Conservation (phyloP, 2,797 vertebrate genomes). For the Xenopus petersii region DNA sequence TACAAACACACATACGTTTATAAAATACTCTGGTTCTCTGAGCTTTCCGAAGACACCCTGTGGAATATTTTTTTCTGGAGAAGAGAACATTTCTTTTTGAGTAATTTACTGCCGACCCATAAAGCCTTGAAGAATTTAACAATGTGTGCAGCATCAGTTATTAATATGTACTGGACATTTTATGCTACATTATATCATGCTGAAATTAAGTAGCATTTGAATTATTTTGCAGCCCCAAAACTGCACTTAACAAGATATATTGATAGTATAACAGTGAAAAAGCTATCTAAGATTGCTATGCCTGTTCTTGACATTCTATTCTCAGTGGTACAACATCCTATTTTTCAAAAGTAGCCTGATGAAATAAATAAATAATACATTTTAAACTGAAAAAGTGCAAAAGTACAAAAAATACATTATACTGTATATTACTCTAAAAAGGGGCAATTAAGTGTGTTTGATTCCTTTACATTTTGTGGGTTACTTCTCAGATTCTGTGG, state of each 20-base stretch:
- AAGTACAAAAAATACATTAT: no score
- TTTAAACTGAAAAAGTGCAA: no score
- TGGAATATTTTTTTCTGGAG: neutral
- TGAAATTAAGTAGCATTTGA: conserved; percentile 28
- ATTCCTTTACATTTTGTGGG: no score
- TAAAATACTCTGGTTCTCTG: no score
- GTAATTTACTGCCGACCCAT: conserved; percentile 6
- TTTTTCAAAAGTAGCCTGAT: no score
- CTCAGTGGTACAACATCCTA: no score
- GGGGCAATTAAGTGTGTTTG: no score
- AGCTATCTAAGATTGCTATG: conserved; percentile 1
- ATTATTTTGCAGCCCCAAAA: conserved; percentile 20
- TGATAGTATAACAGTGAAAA: conserved; percentile 14
- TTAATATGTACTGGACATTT: conserved; percentile 19
- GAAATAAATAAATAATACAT: no score
- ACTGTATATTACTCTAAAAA: no score
- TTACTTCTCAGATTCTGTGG: no score
- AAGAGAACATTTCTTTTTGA: neutral
- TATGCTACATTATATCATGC: conserved; percentile 19
- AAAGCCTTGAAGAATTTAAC: conserved; percentile 6
- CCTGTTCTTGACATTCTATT: neutral
- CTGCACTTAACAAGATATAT: conserved; percentile 24
- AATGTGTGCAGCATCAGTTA: conserved; percentile 19
- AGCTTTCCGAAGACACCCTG: no score
- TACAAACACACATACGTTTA: no score